Evolutionary conservation across 2,797 vertebrate species (phyloP).

Genomic region (Monodelphis domestica): DNA sequence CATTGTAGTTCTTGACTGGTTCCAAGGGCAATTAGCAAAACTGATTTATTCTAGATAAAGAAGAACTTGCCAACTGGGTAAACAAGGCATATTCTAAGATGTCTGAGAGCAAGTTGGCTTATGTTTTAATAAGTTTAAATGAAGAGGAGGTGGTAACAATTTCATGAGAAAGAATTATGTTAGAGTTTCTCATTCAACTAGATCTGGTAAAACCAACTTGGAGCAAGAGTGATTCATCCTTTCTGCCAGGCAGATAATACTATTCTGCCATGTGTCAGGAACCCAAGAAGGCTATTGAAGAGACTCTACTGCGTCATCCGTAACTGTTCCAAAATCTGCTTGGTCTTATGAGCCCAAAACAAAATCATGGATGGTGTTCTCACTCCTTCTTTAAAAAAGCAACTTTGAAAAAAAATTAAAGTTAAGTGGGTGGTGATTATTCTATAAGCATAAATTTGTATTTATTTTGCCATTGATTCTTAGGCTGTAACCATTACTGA

Average conservation of each 20-base stretch:
- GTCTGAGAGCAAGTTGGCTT: not conserved
- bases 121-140: not conserved
- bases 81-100: constrained; percentile 29
- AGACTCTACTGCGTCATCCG: not conserved
- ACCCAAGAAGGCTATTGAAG: not conserved
- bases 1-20: not conserved
- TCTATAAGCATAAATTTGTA: not conserved
- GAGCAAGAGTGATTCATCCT: not conserved
- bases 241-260: constrained; percentile 12
- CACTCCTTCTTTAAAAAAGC: not conserved
- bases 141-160: constrained; percentile 19
- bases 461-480: not conserved
- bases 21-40: constrained; percentile 1
- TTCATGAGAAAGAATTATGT: constrained; percentile 17
- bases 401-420: not conserved
- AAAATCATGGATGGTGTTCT: not conserved
- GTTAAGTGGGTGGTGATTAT: not conserved
- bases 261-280: not conserved
- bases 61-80: constrained; percentile 36
- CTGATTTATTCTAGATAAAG: constrained; percentile 36
- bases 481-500: not conserved
- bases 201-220: constrained; percentile 2
- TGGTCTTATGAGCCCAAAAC: not conserved
- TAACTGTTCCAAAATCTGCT: constrained; percentile 14
- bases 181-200: constrained; percentile 46